Evolutionary conservation across 2,113 vertebrate genomes (phyloP).

Genomic region (Cairina moschata): DNA sequence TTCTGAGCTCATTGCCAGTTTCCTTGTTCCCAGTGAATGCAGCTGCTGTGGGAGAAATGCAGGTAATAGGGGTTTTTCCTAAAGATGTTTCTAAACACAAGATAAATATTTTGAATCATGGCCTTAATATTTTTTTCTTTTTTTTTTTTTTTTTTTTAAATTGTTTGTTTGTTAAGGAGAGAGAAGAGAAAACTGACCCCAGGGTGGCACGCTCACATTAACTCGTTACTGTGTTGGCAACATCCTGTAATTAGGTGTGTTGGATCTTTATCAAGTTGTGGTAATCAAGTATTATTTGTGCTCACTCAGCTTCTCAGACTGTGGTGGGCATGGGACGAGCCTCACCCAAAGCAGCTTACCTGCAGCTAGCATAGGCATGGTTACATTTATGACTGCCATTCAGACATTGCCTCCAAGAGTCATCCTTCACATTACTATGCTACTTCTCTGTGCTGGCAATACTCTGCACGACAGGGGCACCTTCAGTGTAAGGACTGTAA

Average conservation of each 20-base stretch:
- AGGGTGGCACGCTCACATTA: background rate
- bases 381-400: background rate
- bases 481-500: background rate
- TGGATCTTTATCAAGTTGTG: background rate
- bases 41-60: background rate
- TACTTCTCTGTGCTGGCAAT: background rate
- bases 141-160: too few species aligned
- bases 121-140: background rate
- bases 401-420: background rate
- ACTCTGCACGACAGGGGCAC: background rate
- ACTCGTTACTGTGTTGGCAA: background rate
- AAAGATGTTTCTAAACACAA: background rate
- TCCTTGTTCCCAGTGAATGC: background rate
- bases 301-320: background rate
- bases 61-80: background rate
- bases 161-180: too few species aligned
- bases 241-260: background rate
- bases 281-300: background rate
- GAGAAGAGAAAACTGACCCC: background rate
- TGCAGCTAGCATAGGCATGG: background rate
- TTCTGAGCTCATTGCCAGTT: background rate
- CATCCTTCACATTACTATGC: background rate
- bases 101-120: background rate
- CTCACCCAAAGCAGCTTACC: background rate
- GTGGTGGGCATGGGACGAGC: background rate